Conservation (phyloP, 2,888 invertebrate species). For the Hedya salicella region DNA sequence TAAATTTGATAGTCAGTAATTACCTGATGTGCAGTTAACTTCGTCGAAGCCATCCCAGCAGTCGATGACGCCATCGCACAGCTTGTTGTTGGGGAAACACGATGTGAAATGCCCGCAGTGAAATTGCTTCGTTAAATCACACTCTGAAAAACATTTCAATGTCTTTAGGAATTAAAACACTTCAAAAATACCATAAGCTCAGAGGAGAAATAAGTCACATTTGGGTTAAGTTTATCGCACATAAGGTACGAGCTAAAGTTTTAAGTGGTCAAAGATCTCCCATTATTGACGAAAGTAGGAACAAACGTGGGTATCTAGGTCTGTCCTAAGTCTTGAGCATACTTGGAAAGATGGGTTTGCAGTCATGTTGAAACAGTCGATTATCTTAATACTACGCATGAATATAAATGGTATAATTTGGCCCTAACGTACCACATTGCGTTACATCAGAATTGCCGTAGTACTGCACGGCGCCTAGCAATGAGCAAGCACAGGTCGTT, state of each 20-base stretch:
- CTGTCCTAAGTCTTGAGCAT: too few relatives aligned
- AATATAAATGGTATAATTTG: conserved; percentile 18
- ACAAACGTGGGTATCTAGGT: too few relatives aligned
- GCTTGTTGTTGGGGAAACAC: conserved; percentile 88
- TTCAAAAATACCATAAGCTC: too few relatives aligned
- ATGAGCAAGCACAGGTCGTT: conserved; percentile 88
- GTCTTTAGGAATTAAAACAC: too few relatives aligned
- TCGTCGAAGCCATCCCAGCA: conserved; percentile 93
- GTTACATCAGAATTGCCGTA: conserved; percentile 90
- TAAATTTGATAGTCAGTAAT: conserved; percentile 50
- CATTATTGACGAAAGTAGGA: too few relatives aligned
- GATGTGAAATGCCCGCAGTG: conserved; percentile 90
- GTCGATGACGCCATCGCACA: conserved; percentile 89
- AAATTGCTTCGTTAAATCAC: conserved; percentile 88
- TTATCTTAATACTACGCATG: not conserved
- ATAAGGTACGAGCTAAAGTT: too few relatives aligned
- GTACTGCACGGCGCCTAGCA: conserved; percentile 88
- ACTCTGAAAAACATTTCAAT: conserved; percentile 79
- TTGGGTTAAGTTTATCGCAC: too few relatives aligned
- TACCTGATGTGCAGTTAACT: conserved; percentile 88
- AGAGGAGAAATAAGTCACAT: too few relatives aligned
- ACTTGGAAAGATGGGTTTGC: too few relatives aligned
- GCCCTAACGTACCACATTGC: conserved; percentile 86
- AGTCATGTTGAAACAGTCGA: too few relatives aligned
- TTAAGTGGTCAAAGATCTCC: too few relatives aligned